Evolutionary conservation across 2,888 invertebrate genomes (phyloP).

Genomic region (Eilema griseolum): DNA sequence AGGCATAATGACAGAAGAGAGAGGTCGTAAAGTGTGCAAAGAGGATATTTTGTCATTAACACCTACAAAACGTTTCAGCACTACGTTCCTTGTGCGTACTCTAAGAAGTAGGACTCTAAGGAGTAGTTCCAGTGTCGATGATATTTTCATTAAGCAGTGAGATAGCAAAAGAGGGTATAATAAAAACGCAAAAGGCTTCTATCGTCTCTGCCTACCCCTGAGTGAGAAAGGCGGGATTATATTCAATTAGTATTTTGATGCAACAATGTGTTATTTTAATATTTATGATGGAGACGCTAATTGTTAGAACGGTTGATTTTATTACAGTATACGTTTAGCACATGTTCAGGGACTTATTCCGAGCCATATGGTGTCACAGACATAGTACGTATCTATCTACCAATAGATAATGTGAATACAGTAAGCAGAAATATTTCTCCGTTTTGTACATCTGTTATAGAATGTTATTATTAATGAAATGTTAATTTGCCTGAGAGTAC

Average conservation of each 20-base stretch:
- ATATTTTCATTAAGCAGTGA: too few relatives aligned
- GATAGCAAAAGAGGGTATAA: too few relatives aligned
- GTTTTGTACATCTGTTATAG: background rate
- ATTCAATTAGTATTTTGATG: background rate
- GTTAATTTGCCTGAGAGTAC: background rate
- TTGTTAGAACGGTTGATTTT: constrained; percentile 32
- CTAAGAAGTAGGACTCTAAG: too few relatives aligned
- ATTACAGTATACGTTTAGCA: constrained; percentile 42
- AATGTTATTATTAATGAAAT: background rate
- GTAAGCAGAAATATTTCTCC: background rate
- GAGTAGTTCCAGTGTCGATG: too few relatives aligned
- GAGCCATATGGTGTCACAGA: constrained; percentile 39
- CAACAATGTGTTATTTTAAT: constrained; percentile 25
- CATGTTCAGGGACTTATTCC: constrained; percentile 34
- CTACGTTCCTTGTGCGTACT: too few relatives aligned
- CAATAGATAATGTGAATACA: background rate
- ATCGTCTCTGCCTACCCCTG: too few relatives aligned
- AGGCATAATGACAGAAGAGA: background rate
- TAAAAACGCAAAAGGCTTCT: too few relatives aligned
- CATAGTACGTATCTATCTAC: background rate
- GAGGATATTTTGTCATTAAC: background rate
- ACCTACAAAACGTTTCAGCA: background rate
- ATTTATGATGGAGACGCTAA: constrained; percentile 29
- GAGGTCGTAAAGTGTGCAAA: background rate
- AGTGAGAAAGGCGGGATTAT: background rate